Base-by-base conservation (phyloP, 37 sponge, comb jelly and placozoan genomes). In the Agelas oroides region DNA sequence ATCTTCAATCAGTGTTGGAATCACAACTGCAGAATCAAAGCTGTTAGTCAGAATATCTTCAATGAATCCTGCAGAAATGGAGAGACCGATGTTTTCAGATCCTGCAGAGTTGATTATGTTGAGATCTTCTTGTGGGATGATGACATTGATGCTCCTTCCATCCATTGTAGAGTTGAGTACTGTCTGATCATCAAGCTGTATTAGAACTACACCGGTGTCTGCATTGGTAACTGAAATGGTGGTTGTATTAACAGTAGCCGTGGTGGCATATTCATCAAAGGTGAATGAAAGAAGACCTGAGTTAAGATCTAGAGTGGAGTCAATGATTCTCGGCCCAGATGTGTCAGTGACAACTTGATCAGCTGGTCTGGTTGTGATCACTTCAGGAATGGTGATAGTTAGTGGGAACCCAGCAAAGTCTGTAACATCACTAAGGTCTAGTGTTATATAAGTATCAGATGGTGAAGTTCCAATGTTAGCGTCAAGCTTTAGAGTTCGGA, bases 331-430 rank as follows among this genome's bases (percentile, higher is more conserved):
- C 36, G 95, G 95, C 6, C 95, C 95, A 58, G 77, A 67, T 31
- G 87, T 91, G 65, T 95, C 95, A 58, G 0, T 18, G 53, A 86
- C 69, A 2, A 95, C 76, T 27, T 46, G 64, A 56, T 87, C 84
- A 23, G 75, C 79, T 15, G 41, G 41, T 66, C 57, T 73, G 11
- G 38, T 77, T 5, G 31, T 56, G 17, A 83, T 24, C 2, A 65
- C 52, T 23, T 56, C 25, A 65, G 76, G 53, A 0, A 72, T 38
- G 53, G 85, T 60, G 60, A 46, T 39, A 24, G 59, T 80, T 1
- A 96, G 83, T n/a, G 35, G 37, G 25, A 88, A 76, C 17, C 94
- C 94, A 59, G 71, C 83, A 78, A 65, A 92, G 53, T 97, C 97
- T 12, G 38, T 71, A 58, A 97, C 85, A 19, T 58, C 64, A 25